A percentile compares a stretch with the other conserved stretches of the same genome.
Evolutionary conservation across 2,797 vertebrate species (phyloP).

Genomic region (Clarias pachynema): DNA sequence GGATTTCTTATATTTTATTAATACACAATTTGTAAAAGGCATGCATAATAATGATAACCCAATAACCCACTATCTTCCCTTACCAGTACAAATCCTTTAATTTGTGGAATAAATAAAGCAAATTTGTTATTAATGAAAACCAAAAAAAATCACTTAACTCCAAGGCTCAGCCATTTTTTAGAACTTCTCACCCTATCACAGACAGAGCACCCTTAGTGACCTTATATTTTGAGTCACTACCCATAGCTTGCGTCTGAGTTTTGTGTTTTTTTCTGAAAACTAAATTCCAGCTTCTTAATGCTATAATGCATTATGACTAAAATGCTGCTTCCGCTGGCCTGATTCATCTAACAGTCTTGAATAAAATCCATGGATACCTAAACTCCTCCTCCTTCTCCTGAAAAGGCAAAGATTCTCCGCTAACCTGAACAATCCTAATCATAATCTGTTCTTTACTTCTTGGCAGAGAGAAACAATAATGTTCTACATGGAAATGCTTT

Average conservation of each 20-base stretch:
- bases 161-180: not conserved
- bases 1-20: constrained; percentile 1
- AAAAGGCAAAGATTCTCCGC: not conserved
- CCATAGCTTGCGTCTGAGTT: not conserved
- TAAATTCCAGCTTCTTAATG: no score
- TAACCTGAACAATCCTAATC: not conserved
- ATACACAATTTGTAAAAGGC: not conserved
- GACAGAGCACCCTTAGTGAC: not conserved
- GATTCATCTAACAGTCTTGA: not conserved
- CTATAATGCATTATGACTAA: no score
- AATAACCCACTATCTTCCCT: not conserved
- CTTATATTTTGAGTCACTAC: not conserved
- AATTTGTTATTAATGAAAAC: not conserved
- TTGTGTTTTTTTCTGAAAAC: no score
- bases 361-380: not conserved
- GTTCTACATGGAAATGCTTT: not conserved
- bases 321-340: not conserved
- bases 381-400: not conserved
- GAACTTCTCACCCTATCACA: not conserved
- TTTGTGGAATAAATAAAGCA: not conserved
- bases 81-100: not conserved
- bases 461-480: not conserved
- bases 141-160: not conserved
- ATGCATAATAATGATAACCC: not conserved
- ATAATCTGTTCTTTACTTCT: not conserved